phyloP scores from a whole-genome alignment of 2,888 invertebrate genomes.

The Eutolmus rufibarbis region DNA sequence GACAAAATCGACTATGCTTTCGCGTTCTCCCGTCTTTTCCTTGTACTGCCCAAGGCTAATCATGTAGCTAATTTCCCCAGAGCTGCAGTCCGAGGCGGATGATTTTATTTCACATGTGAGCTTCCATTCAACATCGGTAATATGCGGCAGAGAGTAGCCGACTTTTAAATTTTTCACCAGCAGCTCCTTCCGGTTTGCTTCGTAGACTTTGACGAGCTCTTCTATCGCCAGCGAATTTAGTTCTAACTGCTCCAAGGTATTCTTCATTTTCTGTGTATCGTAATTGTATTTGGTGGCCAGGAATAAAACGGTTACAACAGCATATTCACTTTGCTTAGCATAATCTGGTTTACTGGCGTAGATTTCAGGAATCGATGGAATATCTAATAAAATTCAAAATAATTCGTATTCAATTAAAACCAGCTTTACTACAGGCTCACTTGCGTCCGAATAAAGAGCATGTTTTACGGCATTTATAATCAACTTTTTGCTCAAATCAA shows the following conservation, averaged over 20 bases:
- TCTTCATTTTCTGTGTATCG: slow-evolving; percentile 54
- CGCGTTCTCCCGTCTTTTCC: slow-evolving; percentile 56
- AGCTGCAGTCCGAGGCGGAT: slow-evolving; percentile 56
- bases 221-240: slow-evolving; percentile 53
- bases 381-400: slow-evolving; percentile 51
- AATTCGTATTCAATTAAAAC: neutral
- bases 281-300: slow-evolving; percentile 57
- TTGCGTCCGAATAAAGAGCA: slow-evolving; percentile 59
- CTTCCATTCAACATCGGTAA: slow-evolving; percentile 61
- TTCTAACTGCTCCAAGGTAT: slow-evolving; percentile 54
- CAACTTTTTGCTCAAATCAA: slow-evolving; percentile 56
- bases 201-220: slow-evolving; percentile 57
- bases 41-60: slow-evolving; percentile 59
- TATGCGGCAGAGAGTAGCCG: slow-evolving; percentile 58
- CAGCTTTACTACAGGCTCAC: slow-evolving; percentile 51
- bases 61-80: slow-evolving; percentile 56
- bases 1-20: slow-evolving; percentile 58
- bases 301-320: slow-evolving; percentile 57
- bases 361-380: slow-evolving; percentile 61
- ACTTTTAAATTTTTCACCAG: slow-evolving; percentile 56
- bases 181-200: slow-evolving; percentile 57
- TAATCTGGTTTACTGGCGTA: slow-evolving; percentile 59
- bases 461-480: slow-evolving; percentile 59
- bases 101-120: slow-evolving; percentile 60
- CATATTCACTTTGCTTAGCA: slow-evolving; percentile 61